These are phyloP conservation scores for Lutjanus argentimaculatus DNA, from an alignment of 2,797 vertebrate genomes.

Conservation along the genomic window DNA sequence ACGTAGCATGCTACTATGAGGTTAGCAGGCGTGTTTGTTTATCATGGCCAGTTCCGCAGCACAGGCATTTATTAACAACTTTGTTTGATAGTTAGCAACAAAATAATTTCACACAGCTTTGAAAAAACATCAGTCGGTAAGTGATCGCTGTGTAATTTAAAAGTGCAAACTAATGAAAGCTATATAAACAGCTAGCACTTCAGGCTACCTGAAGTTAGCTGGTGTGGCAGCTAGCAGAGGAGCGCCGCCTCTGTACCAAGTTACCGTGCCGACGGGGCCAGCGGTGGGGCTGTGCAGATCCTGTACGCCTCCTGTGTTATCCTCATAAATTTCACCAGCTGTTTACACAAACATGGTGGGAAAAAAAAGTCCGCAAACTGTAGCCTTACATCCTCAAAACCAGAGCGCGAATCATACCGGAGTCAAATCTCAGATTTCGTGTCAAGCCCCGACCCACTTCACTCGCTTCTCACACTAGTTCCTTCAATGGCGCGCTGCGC, in stretches of 20 bases:
- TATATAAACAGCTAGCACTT: constrained; percentile 7
- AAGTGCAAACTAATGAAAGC: not conserved
- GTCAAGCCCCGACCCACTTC: constrained; percentile 52
- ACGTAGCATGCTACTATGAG: constrained; percentile 45
- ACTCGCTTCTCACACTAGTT: constrained; percentile 29
- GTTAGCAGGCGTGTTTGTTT: constrained; percentile 52
- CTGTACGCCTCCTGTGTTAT: not conserved
- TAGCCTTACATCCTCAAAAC: not conserved
- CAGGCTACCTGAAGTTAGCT: constrained; percentile 67
- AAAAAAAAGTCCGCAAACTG: too few species aligned
- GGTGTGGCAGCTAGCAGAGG: constrained; percentile 49
- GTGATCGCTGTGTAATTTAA: not conserved
- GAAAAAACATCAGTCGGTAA: not conserved
- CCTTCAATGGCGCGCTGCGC: constrained; percentile 63
- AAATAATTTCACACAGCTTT: rapidly evolving
- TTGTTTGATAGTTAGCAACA: not conserved
- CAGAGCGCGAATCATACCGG: not conserved
- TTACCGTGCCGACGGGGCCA: constrained; percentile 55
- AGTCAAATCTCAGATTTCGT: constrained; percentile 60
- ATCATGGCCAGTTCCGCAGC: constrained; percentile 4
- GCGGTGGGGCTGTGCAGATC: constrained; percentile 28
- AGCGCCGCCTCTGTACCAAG: constrained; percentile 53
- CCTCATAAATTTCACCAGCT: not conserved
- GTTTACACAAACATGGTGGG: not conserved
- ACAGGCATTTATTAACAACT: not conserved